phyloP scores from a whole-genome alignment of 2,113 vertebrate species.

The Ctenodactylus gundi region DNA sequence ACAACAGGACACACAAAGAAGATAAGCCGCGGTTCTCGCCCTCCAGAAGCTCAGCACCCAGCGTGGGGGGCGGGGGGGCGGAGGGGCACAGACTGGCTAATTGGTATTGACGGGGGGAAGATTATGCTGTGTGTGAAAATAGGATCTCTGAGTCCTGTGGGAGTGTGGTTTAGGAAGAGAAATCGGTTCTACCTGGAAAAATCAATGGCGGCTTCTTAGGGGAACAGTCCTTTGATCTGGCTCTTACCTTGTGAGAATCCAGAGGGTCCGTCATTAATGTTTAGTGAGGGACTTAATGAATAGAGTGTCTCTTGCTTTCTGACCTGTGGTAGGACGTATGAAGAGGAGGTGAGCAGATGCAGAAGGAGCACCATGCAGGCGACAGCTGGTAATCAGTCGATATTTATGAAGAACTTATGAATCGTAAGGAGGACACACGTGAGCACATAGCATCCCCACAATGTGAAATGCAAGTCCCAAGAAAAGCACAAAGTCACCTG shows the following conservation, averaged over 20 bases:
- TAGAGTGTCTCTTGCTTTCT: not conserved
- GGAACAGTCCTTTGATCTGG: not conserved
- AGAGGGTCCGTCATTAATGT: not conserved
- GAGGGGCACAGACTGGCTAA: not conserved
- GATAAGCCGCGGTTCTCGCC: accelerated
- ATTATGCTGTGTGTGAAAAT: not conserved
- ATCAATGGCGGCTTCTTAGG: not conserved
- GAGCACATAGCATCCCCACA: not conserved
- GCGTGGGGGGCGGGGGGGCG: accelerated
- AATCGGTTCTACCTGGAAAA: not conserved
- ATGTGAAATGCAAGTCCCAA: not conserved
- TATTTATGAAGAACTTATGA: not conserved
- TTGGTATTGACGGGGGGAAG: not conserved
- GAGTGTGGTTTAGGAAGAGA: accelerated
- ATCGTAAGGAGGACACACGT: not conserved
- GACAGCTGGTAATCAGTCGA: not conserved
- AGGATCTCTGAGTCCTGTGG: not conserved
- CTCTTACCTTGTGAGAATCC: not conserved
- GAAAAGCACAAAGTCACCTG: not conserved
- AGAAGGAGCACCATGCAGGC: not conserved
- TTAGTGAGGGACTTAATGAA: not conserved
- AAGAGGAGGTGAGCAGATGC: not conserved
- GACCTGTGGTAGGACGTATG: accelerated
- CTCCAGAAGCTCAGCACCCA: accelerated
- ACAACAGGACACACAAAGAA: no score